Percentiles rank a stretch among this genome's conserved stretches.
These are phyloP conservation scores for Muntiacus reevesi DNA, from an alignment of 2,113 vertebrate species.

Conservation along the genomic window DNA sequence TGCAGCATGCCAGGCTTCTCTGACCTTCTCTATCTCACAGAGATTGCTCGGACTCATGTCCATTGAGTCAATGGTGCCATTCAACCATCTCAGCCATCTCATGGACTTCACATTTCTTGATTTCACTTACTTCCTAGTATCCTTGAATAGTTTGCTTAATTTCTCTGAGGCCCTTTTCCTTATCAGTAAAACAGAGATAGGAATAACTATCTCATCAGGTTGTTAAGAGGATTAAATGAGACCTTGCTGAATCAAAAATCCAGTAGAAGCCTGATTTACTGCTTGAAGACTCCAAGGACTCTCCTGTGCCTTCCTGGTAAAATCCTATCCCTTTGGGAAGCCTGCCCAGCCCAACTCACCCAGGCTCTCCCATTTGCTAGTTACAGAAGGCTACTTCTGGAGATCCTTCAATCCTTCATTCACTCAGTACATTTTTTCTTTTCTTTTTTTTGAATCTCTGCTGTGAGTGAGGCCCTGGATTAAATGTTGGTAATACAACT, in stretches of 20 bases:
- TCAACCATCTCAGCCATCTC: background rate
- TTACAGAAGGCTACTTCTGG: background rate
- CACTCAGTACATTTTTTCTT: background rate
- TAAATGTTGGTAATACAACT: background rate
- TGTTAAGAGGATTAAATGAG: constrained; percentile 40
- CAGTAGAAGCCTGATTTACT: background rate
- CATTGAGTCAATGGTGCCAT: background rate
- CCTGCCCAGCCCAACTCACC: background rate
- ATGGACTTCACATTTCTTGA: background rate
- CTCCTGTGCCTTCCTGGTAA: background rate
- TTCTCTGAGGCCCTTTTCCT: constrained; percentile 2
- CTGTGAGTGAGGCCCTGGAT: background rate
- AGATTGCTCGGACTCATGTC: background rate
- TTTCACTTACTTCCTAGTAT: background rate
- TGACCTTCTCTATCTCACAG: background rate
- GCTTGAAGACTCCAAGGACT: background rate
- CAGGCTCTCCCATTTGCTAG: background rate
- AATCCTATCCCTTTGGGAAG: background rate
- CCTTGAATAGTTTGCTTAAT: background rate
- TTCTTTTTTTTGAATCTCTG: background rate
- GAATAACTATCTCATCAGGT: constrained; percentile 12
- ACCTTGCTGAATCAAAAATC: background rate
- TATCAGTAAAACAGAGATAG: constrained; percentile 34
- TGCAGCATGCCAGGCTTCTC: background rate
- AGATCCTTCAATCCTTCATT: background rate